phyloP scores from a whole-genome alignment of 2,113 vertebrate species.

The Eidolon helvum region DNA sequence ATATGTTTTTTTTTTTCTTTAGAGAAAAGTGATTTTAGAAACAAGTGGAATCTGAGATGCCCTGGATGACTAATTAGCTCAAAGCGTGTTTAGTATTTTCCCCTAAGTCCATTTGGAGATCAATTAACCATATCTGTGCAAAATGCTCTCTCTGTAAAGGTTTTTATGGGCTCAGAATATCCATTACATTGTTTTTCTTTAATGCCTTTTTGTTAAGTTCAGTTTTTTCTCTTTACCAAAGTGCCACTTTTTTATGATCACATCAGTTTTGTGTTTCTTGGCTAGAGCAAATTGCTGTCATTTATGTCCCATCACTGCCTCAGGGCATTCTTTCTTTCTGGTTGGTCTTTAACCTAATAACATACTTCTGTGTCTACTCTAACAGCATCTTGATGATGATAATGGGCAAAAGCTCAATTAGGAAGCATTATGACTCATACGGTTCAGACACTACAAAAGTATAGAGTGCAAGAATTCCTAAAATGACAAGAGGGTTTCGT shows the following conservation, averaged over 20 bases:
- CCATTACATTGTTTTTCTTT: neutral
- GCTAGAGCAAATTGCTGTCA: slow-evolving; percentile 7
- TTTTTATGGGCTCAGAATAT: slow-evolving; percentile 25
- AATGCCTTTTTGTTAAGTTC: slow-evolving; percentile 25
- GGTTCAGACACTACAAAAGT: neutral
- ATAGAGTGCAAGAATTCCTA: neutral
- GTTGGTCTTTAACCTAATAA: slow-evolving; percentile 65
- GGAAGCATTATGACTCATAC: slow-evolving; percentile 41
- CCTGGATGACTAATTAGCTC: neutral
- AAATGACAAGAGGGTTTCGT: neutral
- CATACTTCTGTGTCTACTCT: slow-evolving; percentile 50
- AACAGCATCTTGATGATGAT: neutral
- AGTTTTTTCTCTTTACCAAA: slow-evolving; percentile 53
- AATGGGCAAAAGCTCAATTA: slow-evolving; percentile 50
- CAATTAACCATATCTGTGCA: slow-evolving; percentile 56
- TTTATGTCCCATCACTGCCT: neutral
- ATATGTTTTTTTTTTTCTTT: neutral
- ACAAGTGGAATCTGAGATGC: neutral
- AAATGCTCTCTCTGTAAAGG: slow-evolving; percentile 45
- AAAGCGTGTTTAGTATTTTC: slow-evolving; percentile 27
- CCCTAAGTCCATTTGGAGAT: slow-evolving; percentile 46
- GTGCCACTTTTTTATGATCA: slow-evolving; percentile 58
- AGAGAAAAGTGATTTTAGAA: slow-evolving; percentile 44
- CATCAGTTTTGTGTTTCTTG: slow-evolving; percentile 41
- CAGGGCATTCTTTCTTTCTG: neutral